Conservation (phyloP, 2,797 vertebrate genomes). For the Chelidonichthys spinosus region DNA sequence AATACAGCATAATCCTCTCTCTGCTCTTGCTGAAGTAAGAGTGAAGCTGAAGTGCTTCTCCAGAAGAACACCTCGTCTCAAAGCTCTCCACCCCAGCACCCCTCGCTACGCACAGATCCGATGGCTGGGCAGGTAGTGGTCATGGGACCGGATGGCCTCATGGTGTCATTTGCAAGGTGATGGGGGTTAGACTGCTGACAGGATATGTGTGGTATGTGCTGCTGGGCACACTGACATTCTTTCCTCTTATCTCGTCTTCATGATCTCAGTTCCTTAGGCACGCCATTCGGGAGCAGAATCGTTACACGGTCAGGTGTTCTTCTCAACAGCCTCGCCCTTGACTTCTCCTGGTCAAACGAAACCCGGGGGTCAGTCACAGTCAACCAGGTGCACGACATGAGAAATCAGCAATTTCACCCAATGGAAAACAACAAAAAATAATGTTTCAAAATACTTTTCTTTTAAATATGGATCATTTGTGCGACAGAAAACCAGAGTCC, state of each 20-base stretch:
- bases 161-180: conserved; percentile 89
- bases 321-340: conserved; percentile 90
- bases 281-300: conserved; percentile 89
- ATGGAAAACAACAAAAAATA: not conserved
- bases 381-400: conserved; percentile 54
- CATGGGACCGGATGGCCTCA: conserved; percentile 89
- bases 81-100: conserved; percentile 59
- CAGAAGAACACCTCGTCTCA: conserved; percentile 83
- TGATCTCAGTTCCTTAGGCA: conserved; percentile 86
- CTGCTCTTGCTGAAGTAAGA: conserved; percentile 76
- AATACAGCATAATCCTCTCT: not conserved
- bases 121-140: conserved; percentile 86
- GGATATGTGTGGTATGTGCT: conserved; percentile 45
- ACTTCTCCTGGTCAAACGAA: conserved; percentile 87
- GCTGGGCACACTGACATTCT: conserved; percentile 12
- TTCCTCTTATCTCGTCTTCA: conserved; percentile 42
- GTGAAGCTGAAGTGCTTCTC: conserved; percentile 76
- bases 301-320: conserved; percentile 88
- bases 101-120: conserved; percentile 66
- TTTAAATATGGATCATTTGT: conserved; percentile 3
- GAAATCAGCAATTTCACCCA: not conserved
- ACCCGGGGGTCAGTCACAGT: conserved; percentile 69
- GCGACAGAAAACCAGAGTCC: conserved; percentile 80
- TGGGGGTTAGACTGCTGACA: not conserved
- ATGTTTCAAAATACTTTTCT: not conserved